These are phyloP conservation scores for Poecile montanus DNA, from an alignment of 2,797 vertebrate species.

Conservation along the genomic window DNA sequence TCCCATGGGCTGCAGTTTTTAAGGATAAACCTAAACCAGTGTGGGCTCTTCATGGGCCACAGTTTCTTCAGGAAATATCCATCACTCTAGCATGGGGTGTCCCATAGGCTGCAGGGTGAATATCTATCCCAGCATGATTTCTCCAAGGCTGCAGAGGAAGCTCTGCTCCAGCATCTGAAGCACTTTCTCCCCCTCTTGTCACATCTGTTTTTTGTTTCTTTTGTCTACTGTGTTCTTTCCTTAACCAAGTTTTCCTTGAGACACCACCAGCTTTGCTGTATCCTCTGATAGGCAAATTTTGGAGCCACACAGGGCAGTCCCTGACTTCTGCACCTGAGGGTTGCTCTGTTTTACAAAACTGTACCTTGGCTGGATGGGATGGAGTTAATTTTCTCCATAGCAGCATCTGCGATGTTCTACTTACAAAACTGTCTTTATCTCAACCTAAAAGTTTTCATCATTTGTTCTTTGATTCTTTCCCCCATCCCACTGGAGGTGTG, in stretches of 20 bases:
- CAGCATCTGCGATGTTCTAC: neutral
- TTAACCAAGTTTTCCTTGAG: neutral
- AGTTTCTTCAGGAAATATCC: neutral
- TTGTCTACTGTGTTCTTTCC: neutral
- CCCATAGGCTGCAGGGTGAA: neutral
- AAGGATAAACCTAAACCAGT: neutral
- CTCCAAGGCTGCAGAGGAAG: neutral
- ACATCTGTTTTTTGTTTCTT: neutral
- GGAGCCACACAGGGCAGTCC: neutral
- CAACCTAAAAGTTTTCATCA: neutral
- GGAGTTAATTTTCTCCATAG: neutral
- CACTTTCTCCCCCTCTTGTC: neutral
- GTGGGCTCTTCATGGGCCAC: neutral
- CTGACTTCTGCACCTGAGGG: neutral
- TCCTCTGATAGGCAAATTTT: neutral
- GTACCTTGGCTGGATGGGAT: fast-evolving
- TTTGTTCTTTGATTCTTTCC: neutral
- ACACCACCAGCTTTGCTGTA: neutral
- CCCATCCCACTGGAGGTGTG: too few species aligned
- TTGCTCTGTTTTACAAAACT: neutral
- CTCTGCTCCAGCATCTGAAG: neutral
- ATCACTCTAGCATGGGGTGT: neutral
- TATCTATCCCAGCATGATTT: neutral
- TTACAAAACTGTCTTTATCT: neutral
- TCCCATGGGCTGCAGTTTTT: neutral